Evolutionary conservation across 2,113 vertebrate genomes (phyloP).

Genomic region (Elaphurus davidianus): DNA sequence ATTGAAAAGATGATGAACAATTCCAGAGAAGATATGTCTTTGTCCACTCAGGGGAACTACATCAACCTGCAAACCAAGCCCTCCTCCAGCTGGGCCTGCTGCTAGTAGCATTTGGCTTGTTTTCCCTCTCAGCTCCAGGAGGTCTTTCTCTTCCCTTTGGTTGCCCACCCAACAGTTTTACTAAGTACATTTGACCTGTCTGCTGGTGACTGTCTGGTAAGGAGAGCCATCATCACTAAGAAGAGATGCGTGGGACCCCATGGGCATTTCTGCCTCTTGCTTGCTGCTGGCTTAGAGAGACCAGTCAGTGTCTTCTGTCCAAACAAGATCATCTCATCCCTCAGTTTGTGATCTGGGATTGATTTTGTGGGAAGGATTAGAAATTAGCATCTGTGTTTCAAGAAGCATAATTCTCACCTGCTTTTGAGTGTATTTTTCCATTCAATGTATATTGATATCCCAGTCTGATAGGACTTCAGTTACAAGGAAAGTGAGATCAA

Average conservation of each 20-base stretch:
- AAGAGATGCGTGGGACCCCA: not conserved
- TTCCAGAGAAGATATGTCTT: conserved; percentile 72
- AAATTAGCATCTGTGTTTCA: conserved; percentile 4
- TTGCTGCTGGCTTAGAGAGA: not conserved
- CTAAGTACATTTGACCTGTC: not conserved
- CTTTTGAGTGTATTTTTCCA: not conserved
- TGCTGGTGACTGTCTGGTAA: not conserved
- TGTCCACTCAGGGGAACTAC: conserved; percentile 80
- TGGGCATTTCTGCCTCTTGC: not conserved
- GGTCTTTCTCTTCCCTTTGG: not conserved
- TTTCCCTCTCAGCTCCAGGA: not conserved
- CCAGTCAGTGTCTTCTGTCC: not conserved
- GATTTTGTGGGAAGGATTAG: conserved; percentile 5
- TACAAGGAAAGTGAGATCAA: not conserved
- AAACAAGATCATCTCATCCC: not conserved
- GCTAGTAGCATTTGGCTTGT: conserved; percentile 45
- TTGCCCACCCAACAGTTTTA: not conserved
- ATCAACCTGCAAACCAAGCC: conserved; percentile 79
- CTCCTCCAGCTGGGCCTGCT: conserved; percentile 81
- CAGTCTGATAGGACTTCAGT: not conserved
- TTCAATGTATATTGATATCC: not conserved
- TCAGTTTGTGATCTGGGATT: not conserved
- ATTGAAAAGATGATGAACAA: conserved; percentile 86
- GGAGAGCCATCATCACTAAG: not conserved
- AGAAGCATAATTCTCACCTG: not conserved